These are phyloP conservation scores for Heterochromis multidens DNA, from an alignment of 2,113 vertebrate species.

Conservation along the genomic window DNA sequence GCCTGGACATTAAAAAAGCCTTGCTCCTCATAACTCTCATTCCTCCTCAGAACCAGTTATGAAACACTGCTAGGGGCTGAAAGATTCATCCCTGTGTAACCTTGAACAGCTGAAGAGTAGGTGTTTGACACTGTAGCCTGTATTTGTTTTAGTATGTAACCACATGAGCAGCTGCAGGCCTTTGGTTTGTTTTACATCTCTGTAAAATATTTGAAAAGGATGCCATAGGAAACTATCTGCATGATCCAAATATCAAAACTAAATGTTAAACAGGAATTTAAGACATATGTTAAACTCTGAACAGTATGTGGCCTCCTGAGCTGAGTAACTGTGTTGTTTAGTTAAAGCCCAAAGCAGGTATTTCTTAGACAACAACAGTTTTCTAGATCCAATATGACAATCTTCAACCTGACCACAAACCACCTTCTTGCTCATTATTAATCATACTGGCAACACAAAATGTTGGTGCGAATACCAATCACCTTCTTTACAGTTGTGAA, in stretches of 20 bases:
- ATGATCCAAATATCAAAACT: neutral
- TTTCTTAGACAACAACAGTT: neutral
- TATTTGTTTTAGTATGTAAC: conserved; percentile 17
- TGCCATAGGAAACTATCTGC: neutral
- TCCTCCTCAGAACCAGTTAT: conserved; percentile 1
- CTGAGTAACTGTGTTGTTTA: neutral
- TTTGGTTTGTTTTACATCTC: conserved; percentile 9
- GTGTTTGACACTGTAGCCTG: conserved; percentile 21
- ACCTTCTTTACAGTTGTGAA: neutral
- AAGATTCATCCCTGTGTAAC: neutral
- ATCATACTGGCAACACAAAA: neutral
- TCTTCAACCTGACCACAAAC: neutral
- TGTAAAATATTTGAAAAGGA: conserved; percentile 17
- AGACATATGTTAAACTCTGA: neutral
- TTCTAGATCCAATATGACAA: neutral
- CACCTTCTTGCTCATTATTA: neutral
- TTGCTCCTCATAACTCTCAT: conserved; percentile 22
- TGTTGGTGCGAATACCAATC: neutral
- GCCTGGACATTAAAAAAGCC: conserved; percentile 15
- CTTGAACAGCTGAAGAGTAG: conserved; percentile 12
- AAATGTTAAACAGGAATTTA: neutral
- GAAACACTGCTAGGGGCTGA: neutral
- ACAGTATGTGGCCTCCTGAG: too few relatives aligned
- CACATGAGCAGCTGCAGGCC: conserved; percentile 5
- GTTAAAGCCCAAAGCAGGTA: neutral